These are phyloP conservation scores for Pangasius krempfi DNA, from an alignment of 2,797 vertebrate genomes.

Conservation along the genomic window DNA sequence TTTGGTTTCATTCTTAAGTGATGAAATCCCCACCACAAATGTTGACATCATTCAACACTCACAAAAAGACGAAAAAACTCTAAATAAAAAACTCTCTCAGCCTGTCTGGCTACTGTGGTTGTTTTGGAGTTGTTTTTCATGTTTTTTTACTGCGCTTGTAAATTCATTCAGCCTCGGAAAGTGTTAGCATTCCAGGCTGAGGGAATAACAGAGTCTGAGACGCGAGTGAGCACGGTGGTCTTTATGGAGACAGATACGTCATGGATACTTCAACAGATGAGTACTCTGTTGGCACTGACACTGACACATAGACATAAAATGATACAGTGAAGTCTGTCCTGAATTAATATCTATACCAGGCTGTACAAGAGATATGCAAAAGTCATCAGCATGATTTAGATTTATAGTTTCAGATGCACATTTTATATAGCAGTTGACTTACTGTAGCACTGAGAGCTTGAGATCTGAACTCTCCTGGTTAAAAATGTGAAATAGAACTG, in stretches of 20 bases:
- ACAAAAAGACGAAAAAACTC: constrained; percentile 17
- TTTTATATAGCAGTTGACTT: not conserved
- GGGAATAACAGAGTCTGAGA: constrained; percentile 46
- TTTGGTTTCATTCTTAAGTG: constrained; percentile 29
- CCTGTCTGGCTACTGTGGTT: constrained; percentile 55
- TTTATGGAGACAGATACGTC: constrained; percentile 34
- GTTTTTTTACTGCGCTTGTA: constrained; percentile 37
- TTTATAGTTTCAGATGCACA: not conserved
- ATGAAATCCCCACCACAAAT: constrained; percentile 43
- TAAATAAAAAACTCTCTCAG: constrained; percentile 18
- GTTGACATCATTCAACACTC: constrained; percentile 48
- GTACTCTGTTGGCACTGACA: constrained; percentile 20
- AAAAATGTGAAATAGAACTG: not conserved
- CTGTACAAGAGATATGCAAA: constrained; percentile 2
- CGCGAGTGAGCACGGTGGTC: constrained; percentile 48
- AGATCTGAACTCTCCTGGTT: not conserved
- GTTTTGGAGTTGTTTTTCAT: constrained; percentile 52
- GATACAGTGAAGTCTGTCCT: not conserved
- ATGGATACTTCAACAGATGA: constrained; percentile 42
- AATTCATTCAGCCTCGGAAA: constrained; percentile 44
- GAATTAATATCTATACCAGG: constrained; percentile 23
- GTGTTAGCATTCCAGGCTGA: constrained; percentile 54
- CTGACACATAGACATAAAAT: constrained; percentile 32
- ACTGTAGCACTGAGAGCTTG: not conserved
- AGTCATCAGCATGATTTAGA: constrained; percentile 13